Evolutionary conservation across 1,140 invertebrate genomes (phyloP).

Genomic region (Drosophila jambulina): DNA sequence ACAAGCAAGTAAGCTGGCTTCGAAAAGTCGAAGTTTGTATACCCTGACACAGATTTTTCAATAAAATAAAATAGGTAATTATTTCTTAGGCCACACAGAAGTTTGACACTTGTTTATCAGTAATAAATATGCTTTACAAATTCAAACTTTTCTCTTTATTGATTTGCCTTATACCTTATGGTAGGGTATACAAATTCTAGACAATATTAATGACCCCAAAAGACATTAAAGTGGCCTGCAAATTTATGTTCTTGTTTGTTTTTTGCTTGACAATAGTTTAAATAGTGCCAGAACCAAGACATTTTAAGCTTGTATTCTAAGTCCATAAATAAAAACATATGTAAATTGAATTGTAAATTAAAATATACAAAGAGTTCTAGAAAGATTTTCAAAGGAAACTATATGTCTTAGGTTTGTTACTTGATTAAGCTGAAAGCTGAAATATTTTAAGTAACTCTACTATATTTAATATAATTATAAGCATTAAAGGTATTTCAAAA

Average conservation of each 20-base stretch:
- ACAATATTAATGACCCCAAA: neutral
- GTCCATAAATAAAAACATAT: neutral
- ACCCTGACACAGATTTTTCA: neutral
- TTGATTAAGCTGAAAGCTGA: too few relatives aligned
- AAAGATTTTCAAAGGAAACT: too few relatives aligned
- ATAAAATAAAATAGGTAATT: too few relatives aligned
- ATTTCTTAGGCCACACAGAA: neutral
- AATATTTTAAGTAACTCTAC: too few relatives aligned
- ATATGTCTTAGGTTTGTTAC: too few relatives aligned
- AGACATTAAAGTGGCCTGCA: neutral
- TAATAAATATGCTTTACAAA: neutral
- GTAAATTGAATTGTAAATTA: neutral
- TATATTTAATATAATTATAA: too few relatives aligned
- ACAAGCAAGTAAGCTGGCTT: neutral
- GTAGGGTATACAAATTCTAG: neutral
- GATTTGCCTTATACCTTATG: neutral
- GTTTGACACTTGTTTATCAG: neutral
- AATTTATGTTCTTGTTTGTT: slow-evolving; percentile 1
- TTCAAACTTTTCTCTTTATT: neutral
- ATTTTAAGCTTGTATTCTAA: neutral
- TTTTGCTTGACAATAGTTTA: neutral
- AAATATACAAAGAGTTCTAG: too few relatives aligned
- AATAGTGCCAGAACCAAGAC: neutral
- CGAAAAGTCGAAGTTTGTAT: neutral
- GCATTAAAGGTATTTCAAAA: too few relatives aligned